These are phyloP conservation scores for Oscheius myriophilus DNA, from an alignment of 2,888 invertebrate genomes.

Conservation along the genomic window DNA sequence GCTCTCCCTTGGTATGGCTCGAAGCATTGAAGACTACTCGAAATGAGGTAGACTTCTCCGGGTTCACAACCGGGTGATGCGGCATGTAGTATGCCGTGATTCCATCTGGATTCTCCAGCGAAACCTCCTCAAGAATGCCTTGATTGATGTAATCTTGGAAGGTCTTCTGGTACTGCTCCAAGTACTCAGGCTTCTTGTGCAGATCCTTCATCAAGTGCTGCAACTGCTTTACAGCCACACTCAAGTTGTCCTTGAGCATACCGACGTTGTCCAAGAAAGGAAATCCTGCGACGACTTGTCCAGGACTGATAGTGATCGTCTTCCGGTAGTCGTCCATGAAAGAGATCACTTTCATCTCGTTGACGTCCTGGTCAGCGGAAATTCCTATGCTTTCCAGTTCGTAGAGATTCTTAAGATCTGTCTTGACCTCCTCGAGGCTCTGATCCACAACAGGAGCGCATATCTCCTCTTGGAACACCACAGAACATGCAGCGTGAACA, in stretches of 20 bases:
- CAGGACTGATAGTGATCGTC: neutral
- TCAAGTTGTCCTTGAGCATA: neutral
- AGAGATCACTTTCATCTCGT: neutral
- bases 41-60: neutral
- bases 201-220: neutral
- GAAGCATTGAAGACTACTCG: slow-evolving; percentile 12
- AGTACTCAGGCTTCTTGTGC: neutral
- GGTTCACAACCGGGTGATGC: neutral
- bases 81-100: neutral
- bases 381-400: neutral
- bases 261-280: neutral
- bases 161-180: neutral
- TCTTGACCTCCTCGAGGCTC: neutral
- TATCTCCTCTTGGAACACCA: no score
- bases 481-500: no score
- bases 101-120: neutral
- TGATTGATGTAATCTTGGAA: neutral
- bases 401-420: neutral
- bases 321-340: neutral
- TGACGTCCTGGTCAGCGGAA: neutral
- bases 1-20: neutral
- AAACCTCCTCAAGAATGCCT: neutral
- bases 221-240: neutral
- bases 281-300: neutral
- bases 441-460: neutral